Base-by-base conservation (phyloP, 1,140 invertebrate genomes). In the Zophobas atratus region DNA sequence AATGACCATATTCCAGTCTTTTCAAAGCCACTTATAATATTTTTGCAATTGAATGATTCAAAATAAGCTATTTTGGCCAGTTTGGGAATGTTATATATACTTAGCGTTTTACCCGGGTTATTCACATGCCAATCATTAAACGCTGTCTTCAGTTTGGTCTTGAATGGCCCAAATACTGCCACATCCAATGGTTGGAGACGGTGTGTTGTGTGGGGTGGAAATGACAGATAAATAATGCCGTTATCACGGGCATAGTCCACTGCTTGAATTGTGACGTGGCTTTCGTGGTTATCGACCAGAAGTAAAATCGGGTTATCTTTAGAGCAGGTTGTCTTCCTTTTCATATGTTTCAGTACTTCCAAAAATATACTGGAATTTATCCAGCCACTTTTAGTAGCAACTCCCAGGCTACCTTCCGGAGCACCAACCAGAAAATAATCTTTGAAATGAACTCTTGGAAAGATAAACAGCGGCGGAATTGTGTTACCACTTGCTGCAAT, bases 101-200 rank as follows among this genome's bases (percentile, higher is more conserved):
- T 83, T 8, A 86, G 82, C 1, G 82, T 75, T 74, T 84, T 84
- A 33, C 81, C 82, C 49, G 84, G 79, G 70, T 85, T 81, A 36
- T 49, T 71, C 34, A 80, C 38, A 70, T 85, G 82, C 56, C 77
- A 85, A 34, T 83, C 80, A 77, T 84, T 81, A 67, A 73, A 78
- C n/a, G 83, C 82, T 86, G 86, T 70, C 81, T 83, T 89, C 89
- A 84, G 79, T 76, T 80, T 84, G 2, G 53, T 72, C 49, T 83
- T 87, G 39, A 87, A 81, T 1, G 85, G 84, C 56, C 78, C 81
- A 80, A 83, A 85, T 39, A 86, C 79, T 4, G 49, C 75, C 4
- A 82, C 82, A 78, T 88, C 86, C n/a, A 87, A 76, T 2, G 85
- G 85, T 76, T 88, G 86, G 43, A 88, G 75, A 76, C 82, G 80